Conservation (phyloP, 2,113 vertebrate species). For the Elaphurus davidianus region DNA sequence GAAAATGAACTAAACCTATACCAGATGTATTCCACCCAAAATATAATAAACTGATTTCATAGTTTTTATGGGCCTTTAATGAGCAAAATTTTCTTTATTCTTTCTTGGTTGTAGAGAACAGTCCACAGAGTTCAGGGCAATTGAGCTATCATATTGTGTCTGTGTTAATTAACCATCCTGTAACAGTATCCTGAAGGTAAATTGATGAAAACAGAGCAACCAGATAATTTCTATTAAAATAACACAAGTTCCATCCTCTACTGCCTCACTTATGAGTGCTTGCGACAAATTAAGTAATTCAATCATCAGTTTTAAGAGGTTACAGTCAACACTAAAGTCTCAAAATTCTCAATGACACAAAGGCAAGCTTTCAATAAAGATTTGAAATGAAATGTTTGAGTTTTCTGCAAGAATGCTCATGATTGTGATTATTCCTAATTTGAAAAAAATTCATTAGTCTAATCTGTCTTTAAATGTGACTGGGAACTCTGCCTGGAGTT, state of each 20-base stretch:
- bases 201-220: slow-evolving; percentile 33
- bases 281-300: slow-evolving; percentile 48
- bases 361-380: not conserved
- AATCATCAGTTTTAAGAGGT: slow-evolving; percentile 13
- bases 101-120: slow-evolving; percentile 32
- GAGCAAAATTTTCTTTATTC: not conserved
- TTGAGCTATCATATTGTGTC: slow-evolving; percentile 7
- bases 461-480: not conserved
- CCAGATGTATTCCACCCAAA: not conserved
- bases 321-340: not conserved
- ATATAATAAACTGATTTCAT: not conserved
- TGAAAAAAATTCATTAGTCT: not conserved
- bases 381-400: not conserved
- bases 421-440: not conserved
- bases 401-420: not conserved
- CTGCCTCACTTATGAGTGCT: slow-evolving; percentile 26
- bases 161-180: slow-evolving; percentile 45
- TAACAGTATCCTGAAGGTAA: slow-evolving; percentile 37
- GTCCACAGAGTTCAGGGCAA: not conserved
- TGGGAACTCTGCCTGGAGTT: not conserved
- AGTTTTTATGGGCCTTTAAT: not conserved
- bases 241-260: not conserved
- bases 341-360: slow-evolving; percentile 30
- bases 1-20: slow-evolving; percentile 20
- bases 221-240: slow-evolving; percentile 33